Percentiles rank a stretch among this genome's conserved stretches.
These are phyloP conservation scores for Athalia cordata DNA, from an alignment of 2,888 invertebrate species.

Conservation along the genomic window DNA sequence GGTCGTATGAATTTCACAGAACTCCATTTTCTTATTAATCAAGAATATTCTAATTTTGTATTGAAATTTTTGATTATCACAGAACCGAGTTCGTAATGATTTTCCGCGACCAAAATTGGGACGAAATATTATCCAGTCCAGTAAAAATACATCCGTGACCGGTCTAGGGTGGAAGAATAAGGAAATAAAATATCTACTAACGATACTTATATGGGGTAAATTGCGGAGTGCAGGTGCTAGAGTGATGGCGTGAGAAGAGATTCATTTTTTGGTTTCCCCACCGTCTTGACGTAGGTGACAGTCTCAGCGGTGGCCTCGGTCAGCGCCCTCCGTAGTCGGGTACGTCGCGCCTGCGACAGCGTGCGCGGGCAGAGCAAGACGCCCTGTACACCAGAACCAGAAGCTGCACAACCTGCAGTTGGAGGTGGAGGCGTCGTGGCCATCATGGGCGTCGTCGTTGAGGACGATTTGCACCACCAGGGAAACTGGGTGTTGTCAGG, in stretches of 20 bases:
- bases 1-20: too few species aligned
- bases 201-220: neutral
- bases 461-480: constrained; percentile 72
- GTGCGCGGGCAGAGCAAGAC: constrained; percentile 93
- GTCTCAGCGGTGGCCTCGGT: constrained; percentile 93
- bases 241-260: constrained; percentile 44
- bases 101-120: too few species aligned
- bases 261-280: constrained; percentile 73
- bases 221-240: constrained; percentile 42
- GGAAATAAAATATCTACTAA: neutral
- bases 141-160: too few species aligned
- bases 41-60: too few species aligned
- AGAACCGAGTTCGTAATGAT: too few species aligned
- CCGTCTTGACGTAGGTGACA: constrained; percentile 92
- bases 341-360: constrained; percentile 90
- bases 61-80: too few species aligned
- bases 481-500: constrained; percentile 70
- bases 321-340: constrained; percentile 90
- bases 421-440: constrained; percentile 59
- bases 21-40: too few species aligned
- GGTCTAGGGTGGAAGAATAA: neutral
- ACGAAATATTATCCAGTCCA: too few species aligned
- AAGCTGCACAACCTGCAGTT: constrained; percentile 54
- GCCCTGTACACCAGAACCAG: constrained; percentile 78
- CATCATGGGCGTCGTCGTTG: constrained; percentile 67